Base-by-base conservation (phyloP, 2,888 invertebrate species). In the Unio delphinus region DNA sequence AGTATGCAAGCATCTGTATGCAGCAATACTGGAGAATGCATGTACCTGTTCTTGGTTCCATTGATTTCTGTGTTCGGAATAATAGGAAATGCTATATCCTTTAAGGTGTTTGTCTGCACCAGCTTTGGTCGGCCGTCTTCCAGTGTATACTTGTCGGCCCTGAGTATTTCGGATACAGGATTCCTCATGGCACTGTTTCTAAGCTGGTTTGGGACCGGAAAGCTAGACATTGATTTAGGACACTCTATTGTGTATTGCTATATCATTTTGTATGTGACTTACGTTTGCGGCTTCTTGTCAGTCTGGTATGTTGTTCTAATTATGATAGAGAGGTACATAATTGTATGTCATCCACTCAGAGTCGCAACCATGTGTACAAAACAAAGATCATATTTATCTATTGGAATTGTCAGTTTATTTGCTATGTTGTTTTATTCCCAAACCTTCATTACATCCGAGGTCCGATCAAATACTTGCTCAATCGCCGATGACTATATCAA, bases 261-360 rank as follows among this genome's bases (percentile, higher is more conserved):
- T 34, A 58, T 80, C 15, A 79, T 86, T 64, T 80, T 85, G 23
- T 87, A 84, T 74, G 69, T 82, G 45, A 80, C 83, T 45, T 93
- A 94, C 81, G 92, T 95, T 69, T 93, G 94, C 74, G 94, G 94
- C 85, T 94, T 94, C 86, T 90, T 94, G 69, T 95, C 95, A 80
- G 94, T 94, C 0, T 96, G 96, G 95, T 92, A 95, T 76, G 95
- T 95, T n/a, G 94, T 95, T 7, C 93, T 95, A 0, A 96, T 96
- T 87, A 96, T 96, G 1, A 92, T 95, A 4, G 96, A 96, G 87
- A 92, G 96, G 17, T 95, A 94, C 87, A 93, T 96, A 5, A 95
- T 95, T 0, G 95, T 96, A 1, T 91, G 93, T 77, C 94, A 95
- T 87, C 95, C 95, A 0, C 88, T 95, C 66, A 92, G 92, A 61